Evolutionary conservation across 92 coral and sea anemone species (phyloP), one percentile per base, ranked within the genome.

Genomic region (Diadumene lineata): DNA sequence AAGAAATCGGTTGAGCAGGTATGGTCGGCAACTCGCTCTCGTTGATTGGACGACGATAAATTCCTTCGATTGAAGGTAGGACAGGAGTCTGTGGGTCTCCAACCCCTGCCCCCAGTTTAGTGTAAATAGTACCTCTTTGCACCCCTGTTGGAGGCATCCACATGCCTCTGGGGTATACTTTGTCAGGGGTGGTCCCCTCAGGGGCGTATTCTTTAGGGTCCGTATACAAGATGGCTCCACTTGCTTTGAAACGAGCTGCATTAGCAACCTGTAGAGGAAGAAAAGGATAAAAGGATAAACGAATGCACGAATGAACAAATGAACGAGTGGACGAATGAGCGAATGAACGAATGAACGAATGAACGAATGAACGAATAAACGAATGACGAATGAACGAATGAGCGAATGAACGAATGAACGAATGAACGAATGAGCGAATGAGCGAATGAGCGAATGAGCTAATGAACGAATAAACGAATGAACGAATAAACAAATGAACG

Each of bases 61-160:
- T 82, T 7, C 94, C 94, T 34, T 84, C 88, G 21, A 81, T 72
- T 15, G 94, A 81, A 15, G 94, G 94, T 9, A 89, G 67, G 8
- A 81, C 94, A 15, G 89, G 90, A 34, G 94, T 89, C 69, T 86
- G 94, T 43, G 94, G 94, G 72, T 89, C 94, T 8, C 94, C 94
- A 2, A 58, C 75, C 34, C 91, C 94, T 69, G 61, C 74, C 31
- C 79, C 76, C 31, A 64, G 84, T 11, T 63, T 72, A 21, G 79
- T 81, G 64, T 78, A 89, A 4, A 87, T 71, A 0, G 88, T 69
- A 2, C 94, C 94, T 61, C 91, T 68, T 69, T 89, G 94, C 19
- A 85, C 89, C 34, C 88, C 91, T 17, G 90, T 86, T 16, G 90
- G 78, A 6, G 94, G 88, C 63, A 89, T 57, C 88, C 88, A 89